These are phyloP conservation scores for Sipha flava DNA, from an alignment of 1,140 invertebrate species.

Conservation along the genomic window DNA sequence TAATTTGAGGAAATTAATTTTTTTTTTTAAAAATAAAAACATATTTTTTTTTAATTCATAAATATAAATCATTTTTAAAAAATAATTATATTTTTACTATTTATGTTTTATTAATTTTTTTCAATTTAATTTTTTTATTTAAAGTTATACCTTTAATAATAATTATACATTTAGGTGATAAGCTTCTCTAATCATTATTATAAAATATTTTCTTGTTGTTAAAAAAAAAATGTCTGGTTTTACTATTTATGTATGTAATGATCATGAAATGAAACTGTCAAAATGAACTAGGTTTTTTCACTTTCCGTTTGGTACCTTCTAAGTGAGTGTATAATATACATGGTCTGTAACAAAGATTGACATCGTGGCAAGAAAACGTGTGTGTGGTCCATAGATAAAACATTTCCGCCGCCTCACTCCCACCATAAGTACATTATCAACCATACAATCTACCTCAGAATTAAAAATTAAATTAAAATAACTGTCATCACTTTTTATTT, in stretches of 20 bases:
- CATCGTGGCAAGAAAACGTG: background rate
- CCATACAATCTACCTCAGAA: background rate
- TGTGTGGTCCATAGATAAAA: slow-evolving; percentile 15
- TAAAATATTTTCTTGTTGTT: no score
- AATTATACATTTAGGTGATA: no score
- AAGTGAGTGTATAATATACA: background rate
- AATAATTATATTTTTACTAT: no score
- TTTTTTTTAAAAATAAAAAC: no score
- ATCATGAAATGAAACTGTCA: background rate
- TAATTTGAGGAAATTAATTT: no score
- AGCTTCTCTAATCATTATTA: no score
- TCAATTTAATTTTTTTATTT: no score
- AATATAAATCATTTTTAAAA: no score
- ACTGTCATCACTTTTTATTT: background rate
- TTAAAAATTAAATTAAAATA: slow-evolving; percentile 20
- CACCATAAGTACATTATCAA: background rate
- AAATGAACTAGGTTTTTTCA: background rate
- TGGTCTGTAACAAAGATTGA: background rate
- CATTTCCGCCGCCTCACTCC: background rate
- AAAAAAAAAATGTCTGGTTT: background rate
- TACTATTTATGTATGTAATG: background rate
- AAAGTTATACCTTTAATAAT: no score
- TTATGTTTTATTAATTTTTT: no score
- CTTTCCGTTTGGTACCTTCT: background rate
- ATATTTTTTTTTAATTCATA: no score